These are phyloP conservation scores for Gryllus longicercus DNA, from an alignment of 2,888 invertebrate species.

Conservation along the genomic window DNA sequence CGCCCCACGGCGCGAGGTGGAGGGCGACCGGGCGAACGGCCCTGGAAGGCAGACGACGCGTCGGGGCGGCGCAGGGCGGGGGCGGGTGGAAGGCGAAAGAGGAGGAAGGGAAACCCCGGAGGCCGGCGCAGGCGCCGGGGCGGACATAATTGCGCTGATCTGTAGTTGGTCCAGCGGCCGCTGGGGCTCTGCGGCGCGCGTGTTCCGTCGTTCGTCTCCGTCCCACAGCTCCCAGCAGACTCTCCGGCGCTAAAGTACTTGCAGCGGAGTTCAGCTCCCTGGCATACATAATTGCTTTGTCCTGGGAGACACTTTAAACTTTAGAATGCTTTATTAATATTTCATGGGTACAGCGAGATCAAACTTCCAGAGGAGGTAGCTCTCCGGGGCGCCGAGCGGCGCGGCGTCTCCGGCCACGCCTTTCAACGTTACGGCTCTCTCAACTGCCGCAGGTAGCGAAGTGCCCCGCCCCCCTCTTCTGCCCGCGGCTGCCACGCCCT, in stretches of 20 bases:
- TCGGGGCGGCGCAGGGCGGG: too few species aligned
- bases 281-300: conserved; percentile 37
- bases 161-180: conserved; percentile 17
- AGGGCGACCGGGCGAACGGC: too few species aligned
- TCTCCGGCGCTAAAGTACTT: conserved; percentile 27
- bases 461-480: neutral
- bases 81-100: too few species aligned
- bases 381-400: neutral
- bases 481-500: neutral
- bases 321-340: conserved; percentile 38
- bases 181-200: neutral
- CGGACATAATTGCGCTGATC: conserved; percentile 17
- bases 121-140: neutral
- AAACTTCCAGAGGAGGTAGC: conserved; percentile 24
- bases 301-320: conserved; percentile 37
- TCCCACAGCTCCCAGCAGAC: conserved; percentile 22
- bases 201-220: conserved; percentile 8
- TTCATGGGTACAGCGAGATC: conserved; percentile 33
- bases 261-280: conserved; percentile 22
- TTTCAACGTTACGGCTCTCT: neutral
- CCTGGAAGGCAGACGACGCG: too few species aligned
- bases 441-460: conserved; percentile 23
- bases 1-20: too few species aligned
- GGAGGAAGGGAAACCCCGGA: neutral
- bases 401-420: neutral